Percentiles rank a stretch among this genome's conserved stretches.
These are phyloP conservation scores for Salpingus planirostris DNA, from an alignment of 2,888 invertebrate genomes.

Conservation along the genomic window DNA sequence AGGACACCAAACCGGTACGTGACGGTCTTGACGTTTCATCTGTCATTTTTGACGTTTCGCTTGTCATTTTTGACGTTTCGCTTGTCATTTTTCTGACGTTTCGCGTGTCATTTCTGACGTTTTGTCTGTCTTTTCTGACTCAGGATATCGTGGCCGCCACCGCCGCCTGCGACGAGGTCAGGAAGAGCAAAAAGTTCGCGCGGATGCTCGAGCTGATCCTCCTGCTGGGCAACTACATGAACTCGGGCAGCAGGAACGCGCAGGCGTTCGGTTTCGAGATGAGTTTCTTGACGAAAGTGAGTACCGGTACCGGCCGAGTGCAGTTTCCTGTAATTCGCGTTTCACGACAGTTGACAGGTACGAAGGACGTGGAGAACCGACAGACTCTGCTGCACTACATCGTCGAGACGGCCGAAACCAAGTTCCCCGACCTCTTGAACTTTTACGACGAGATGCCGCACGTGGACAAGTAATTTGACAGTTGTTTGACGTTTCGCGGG, in stretches of 20 bases:
- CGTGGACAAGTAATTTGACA: slow-evolving; percentile 56
- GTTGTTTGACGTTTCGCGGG: slow-evolving; percentile 2
- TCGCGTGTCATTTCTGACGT: too few species aligned
- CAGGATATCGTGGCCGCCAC: slow-evolving; percentile 87
- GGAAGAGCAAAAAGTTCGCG: slow-evolving; percentile 80
- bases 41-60: too few species aligned
- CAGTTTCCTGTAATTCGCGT: too few species aligned
- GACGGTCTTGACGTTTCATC: too few species aligned
- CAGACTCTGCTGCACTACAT: slow-evolving; percentile 88
- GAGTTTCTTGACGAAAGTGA: slow-evolving; percentile 86
- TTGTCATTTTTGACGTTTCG: neutral
- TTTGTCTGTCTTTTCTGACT: neutral
- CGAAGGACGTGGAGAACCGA: slow-evolving; percentile 91
- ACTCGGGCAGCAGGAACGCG: slow-evolving; percentile 87
- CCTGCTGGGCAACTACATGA: slow-evolving; percentile 93
- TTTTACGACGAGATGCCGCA: slow-evolving; percentile 84
- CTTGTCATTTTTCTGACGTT: too few species aligned
- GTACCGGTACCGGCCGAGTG: slow-evolving; percentile 15
- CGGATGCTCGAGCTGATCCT: slow-evolving; percentile 83
- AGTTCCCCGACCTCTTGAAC: slow-evolving; percentile 74
- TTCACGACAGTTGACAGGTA: slow-evolving; percentile 64
- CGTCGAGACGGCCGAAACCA: slow-evolving; percentile 77
- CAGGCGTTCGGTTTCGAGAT: slow-evolving; percentile 96
- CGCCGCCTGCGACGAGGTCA: slow-evolving; percentile 91
- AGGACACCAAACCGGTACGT: slow-evolving; percentile 79